Base-by-base conservation (phyloP, 2,113 vertebrate genomes). In the Stomatorhinus ivindoensis region DNA sequence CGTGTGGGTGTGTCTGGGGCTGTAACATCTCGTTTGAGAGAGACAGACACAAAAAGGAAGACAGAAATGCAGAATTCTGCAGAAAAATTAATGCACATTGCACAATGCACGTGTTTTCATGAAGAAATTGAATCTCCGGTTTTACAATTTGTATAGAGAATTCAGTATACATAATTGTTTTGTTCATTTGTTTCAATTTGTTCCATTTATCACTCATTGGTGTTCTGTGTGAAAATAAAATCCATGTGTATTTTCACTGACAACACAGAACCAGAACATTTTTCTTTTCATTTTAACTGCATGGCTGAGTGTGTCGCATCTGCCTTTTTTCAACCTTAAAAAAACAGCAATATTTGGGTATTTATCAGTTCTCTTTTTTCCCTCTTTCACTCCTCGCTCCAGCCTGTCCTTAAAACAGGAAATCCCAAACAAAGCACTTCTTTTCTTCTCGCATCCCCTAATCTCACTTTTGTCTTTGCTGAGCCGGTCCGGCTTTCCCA, bases 1-100 rank as follows among this genome's bases (percentile, higher is more conserved):
- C 90, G 95, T 94, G 96, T 96, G 95, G 96, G 96, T 93, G 96
- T 93, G 93, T 95, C 95, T 95, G 94, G 94, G 94, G 88, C 53
- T 48, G 51, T 58, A 44, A 51, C 55, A 42, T 51, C 35, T 11
- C 7, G 83, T 51, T 19, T n/a, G 31, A 84, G 87, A 89, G 42
- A 47, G 39, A 46, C 21, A 50, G n/a, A 48, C 9, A n/a, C 19
- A 50, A 31, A 87, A 27, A 58, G 69, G 80, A 35, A 10, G 42
- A 82, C 31, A 55, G 42, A 48, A 35, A 48, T 80, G 21, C 31
- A 15, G 31, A 11, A 84, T 44, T 61, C 21, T 3, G 42, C 17
- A 51, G 4, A 4, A 50, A 24, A 27, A 73, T 73, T 46, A 17
- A 76, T 1, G 3, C 5, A 15, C 58, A 17, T n/a, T n/a, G n/a